Evolutionary conservation across 2,797 vertebrate genomes (phyloP).

Genomic region (Novumbra hubbsi): DNA sequence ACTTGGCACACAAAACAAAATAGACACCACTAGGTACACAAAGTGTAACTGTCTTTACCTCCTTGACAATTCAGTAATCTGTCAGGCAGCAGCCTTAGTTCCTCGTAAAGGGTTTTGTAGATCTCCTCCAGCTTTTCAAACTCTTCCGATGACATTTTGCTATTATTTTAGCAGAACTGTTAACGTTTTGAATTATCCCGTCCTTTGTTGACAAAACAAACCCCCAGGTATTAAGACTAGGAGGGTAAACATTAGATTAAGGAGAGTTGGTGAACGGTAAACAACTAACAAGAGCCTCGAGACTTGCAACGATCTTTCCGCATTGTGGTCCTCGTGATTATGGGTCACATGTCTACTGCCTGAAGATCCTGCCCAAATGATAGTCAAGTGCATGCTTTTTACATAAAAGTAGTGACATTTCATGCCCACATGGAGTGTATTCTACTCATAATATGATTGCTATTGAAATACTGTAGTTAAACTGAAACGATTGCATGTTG

Average conservation of each 20-base stretch:
- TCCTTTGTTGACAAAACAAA: neutral
- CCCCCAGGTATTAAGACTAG: neutral
- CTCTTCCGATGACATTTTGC: slow-evolving; percentile 84
- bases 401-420: neutral
- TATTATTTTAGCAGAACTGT: neutral
- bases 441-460: neutral
- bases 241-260: neutral
- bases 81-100: slow-evolving; percentile 79
- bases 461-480: neutral
- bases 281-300: slow-evolving; percentile 49
- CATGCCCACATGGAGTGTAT: neutral
- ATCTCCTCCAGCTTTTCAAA: slow-evolving; percentile 92
- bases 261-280: slow-evolving; percentile 16
- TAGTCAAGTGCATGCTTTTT: neutral
- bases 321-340: slow-evolving; percentile 48
- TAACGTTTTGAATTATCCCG: neutral
- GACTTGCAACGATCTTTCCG: slow-evolving; percentile 54
- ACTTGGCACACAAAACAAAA: neutral
- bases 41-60: slow-evolving; percentile 64
- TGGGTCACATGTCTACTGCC: slow-evolving; percentile 16
- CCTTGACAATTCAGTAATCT: slow-evolving; percentile 67
- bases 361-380: neutral
- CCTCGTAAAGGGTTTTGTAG: slow-evolving; percentile 78
- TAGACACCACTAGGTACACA: neutral
- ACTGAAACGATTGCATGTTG: neutral